Evolutionary conservation across 2,888 invertebrate species (phyloP).

Genomic region (Conchocele bisecta): DNA sequence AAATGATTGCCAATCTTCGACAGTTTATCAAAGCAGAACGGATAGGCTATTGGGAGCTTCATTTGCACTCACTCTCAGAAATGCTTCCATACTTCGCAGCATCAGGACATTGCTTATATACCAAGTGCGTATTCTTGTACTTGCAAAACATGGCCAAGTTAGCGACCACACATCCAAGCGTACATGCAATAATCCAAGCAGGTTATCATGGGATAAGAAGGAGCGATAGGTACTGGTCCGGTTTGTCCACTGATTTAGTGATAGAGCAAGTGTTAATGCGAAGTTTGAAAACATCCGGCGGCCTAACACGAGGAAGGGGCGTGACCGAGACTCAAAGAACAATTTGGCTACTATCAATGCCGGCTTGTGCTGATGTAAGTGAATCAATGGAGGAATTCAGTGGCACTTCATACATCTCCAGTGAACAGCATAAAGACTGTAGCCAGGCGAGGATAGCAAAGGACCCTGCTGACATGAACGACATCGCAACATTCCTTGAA

Average conservation of each 20-base stretch:
- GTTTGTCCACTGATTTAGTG: no score
- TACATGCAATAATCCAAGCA: constrained; percentile 22
- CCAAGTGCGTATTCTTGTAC: constrained; percentile 44
- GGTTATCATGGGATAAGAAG: constrained; percentile 52
- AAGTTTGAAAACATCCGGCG: constrained; percentile 6
- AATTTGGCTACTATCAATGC: neutral
- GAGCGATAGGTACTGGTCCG: constrained; percentile 51
- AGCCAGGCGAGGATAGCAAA: no score
- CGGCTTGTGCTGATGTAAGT: neutral
- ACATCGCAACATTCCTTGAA: no score
- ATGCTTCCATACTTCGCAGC: constrained; percentile 37
- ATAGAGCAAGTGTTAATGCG: no score
- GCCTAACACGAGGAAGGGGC: neutral
- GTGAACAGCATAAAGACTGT: no score
- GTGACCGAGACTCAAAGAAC: constrained; percentile 4
- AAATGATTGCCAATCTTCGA: neutral
- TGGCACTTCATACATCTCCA: constrained; percentile 2
- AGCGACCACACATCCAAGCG: constrained; percentile 1
- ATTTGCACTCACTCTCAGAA: neutral
- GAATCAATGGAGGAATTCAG: neutral
- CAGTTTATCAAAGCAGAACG: constrained; percentile 7
- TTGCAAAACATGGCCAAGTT: constrained; percentile 41
- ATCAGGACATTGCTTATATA: constrained; percentile 45
- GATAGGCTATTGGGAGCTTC: neutral
- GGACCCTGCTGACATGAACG: no score